Evolutionary conservation across 2,797 vertebrate species (phyloP), one percentile per base, ranked within the genome.

Genomic region (Enteromius viviparus): DNA sequence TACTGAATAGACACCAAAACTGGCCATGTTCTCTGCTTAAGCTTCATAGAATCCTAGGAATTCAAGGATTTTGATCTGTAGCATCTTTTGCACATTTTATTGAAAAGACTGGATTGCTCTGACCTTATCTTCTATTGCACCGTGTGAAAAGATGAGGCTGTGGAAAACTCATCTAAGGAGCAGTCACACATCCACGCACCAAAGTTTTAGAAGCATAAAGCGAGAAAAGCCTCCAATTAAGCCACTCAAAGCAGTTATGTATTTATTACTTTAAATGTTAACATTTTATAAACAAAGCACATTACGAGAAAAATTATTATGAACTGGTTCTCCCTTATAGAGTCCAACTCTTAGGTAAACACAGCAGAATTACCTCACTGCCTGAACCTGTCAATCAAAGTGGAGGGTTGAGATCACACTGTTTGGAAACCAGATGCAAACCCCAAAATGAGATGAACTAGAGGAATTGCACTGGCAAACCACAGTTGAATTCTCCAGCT

Each of bases 71-170:
- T 81, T 80, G 79, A 87, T 87, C 53, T 84, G n/a, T 17, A 51
- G 42, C 81, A 84, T 72, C 55, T 80, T 76, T 85, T 68, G 83
- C 77, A 85, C 81, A 78, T 83, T 87, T 83, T 58, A 83, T 83
- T 72, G 62, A 53, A 71, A 51, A 81, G 69, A 80, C 70, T 40
- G 21, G 45, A 75, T 72, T 77, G 45, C 26, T 40, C 1, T 77
- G 76, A 68, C 76, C 10, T 42, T 58, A n/a, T 78, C 55, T 78
- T 26, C 69, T 64, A 78, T 40, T 83, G 49, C 62, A 76, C 47
- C 51, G 12, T 82, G 62, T 81, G 72, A 85, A 85, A 87, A 84
- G 68, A 84, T 3, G 21, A 70, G 47, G 47, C 84, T 64, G 77
- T 42, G 76, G 60, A 85, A 51, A 80, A 58, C 47, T 64, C 70